These are phyloP conservation scores for Halichoerus grypus DNA, from an alignment of 2,113 vertebrate species.

Conservation along the genomic window DNA sequence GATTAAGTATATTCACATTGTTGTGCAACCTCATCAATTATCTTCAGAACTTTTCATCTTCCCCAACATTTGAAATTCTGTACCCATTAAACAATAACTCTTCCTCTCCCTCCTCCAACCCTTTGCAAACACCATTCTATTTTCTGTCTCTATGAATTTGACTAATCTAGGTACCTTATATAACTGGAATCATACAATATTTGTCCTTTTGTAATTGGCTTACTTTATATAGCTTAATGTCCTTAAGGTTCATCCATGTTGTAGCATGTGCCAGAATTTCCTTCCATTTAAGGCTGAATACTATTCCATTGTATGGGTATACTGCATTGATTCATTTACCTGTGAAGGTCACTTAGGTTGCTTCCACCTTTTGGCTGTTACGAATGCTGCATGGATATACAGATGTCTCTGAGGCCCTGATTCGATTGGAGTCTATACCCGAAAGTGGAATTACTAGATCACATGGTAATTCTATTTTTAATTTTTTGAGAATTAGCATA, in stretches of 20 bases:
- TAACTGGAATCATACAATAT: not conserved
- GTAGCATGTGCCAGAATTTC: not conserved
- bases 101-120: not conserved
- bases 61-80: not conserved
- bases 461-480: not conserved
- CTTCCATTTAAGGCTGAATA: not conserved
- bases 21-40: not conserved
- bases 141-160: not conserved
- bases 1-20: not conserved
- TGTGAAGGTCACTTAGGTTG: not conserved
- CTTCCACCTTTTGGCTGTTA: not conserved
- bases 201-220: not conserved
- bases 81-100: not conserved
- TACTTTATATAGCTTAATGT: not conserved
- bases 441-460: not conserved
- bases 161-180: not conserved
- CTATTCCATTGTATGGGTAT: not conserved
- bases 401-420: not conserved
- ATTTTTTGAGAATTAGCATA: not conserved
- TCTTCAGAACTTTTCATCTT: not conserved
- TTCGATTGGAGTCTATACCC: not conserved
- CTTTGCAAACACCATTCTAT: not conserved
- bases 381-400: not conserved
- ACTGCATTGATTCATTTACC: not conserved
- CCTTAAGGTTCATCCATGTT: not conserved